A percentile compares a stretch with the other conserved stretches of the same genome.
phyloP scores from a whole-genome alignment of 2,888 invertebrate genomes.

The Lepidocyrtinus sp. region DNA sequence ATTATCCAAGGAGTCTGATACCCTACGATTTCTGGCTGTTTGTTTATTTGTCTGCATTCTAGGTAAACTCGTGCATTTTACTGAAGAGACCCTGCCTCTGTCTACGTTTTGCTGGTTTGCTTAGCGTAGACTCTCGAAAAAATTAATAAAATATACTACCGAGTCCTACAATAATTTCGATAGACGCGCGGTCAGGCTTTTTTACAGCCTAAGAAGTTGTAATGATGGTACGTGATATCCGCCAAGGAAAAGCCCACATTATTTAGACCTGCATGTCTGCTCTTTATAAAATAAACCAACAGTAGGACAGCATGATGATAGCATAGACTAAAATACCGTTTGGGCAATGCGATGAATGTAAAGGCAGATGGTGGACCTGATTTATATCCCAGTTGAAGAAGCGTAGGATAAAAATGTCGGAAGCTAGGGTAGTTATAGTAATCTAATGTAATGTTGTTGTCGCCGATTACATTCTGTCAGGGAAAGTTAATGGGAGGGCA shows the following conservation, averaged over 20 bases:
- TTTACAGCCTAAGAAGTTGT: slow-evolving; percentile 19
- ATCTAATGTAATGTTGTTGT: slow-evolving; percentile 58
- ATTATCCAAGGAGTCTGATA: no score
- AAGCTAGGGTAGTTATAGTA: slow-evolving; percentile 32
- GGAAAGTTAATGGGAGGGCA: slow-evolving; percentile 28
- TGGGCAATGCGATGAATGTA: slow-evolving; percentile 1
- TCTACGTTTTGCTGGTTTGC: background rate
- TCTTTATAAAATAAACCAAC: background rate
- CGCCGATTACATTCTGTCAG: slow-evolving; percentile 37
- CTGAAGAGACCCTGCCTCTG: background rate
- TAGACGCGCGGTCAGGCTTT: background rate
- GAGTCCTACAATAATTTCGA: slow-evolving; percentile 13
- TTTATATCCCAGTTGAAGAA: slow-evolving; percentile 38
- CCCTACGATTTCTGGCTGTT: no score
- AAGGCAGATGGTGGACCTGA: slow-evolving; percentile 51
- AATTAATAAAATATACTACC: slow-evolving; percentile 7
- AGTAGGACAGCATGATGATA: background rate
- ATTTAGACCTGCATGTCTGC: no score
- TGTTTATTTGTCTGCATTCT: no score
- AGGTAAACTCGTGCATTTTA: background rate
- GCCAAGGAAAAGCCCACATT: slow-evolving; percentile 32
- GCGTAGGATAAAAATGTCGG: background rate
- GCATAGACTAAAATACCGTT: background rate
- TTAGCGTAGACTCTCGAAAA: background rate
- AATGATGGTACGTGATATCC: slow-evolving; percentile 58